Percentiles rank a stretch among this genome's conserved stretches.
Evolutionary conservation across 2,888 invertebrate species (phyloP).

Genomic region (Lepidocyrtinus sp.): DNA sequence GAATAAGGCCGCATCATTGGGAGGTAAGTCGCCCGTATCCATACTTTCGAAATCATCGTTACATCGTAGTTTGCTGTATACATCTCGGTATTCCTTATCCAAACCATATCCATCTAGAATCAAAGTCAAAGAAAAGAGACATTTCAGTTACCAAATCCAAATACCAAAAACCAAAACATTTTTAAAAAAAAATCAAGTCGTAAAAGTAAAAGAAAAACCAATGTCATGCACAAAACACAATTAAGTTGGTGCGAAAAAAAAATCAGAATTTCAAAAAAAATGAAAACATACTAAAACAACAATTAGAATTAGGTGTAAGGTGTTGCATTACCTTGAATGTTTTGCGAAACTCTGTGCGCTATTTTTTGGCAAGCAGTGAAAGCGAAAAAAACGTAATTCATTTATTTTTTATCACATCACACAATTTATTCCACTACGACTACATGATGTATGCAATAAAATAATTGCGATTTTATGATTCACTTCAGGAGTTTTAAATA

Average conservation of each 20-base stretch:
- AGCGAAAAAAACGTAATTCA: slow-evolving; percentile 45
- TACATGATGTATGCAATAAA: too few species aligned
- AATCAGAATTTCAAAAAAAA: background rate
- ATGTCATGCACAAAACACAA: background rate
- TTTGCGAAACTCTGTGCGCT: slow-evolving; percentile 67
- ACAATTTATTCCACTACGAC: slow-evolving; percentile 9
- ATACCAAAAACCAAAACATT: slow-evolving; percentile 19
- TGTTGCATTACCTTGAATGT: slow-evolving; percentile 62
- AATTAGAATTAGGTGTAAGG: slow-evolving; percentile 6
- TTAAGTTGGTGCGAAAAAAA: background rate
- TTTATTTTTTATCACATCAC: slow-evolving; percentile 38
- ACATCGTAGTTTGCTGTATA: slow-evolving; percentile 82
- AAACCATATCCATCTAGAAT: slow-evolving; percentile 77
- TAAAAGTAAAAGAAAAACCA: slow-evolving; percentile 18
- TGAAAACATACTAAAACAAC: slow-evolving; percentile 4
- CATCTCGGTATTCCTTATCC: slow-evolving; percentile 89
- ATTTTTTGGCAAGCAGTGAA: slow-evolving; percentile 37
- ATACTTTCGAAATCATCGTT: slow-evolving; percentile 81
- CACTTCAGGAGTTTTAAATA: too few species aligned
- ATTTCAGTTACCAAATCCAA: too few species aligned
- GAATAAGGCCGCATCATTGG: slow-evolving; percentile 84
- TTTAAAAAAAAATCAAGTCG: too few species aligned
- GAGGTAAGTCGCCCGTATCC: slow-evolving; percentile 83
- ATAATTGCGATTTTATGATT: too few species aligned
- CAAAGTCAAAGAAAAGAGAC: slow-evolving; percentile 10